phyloP scores from a whole-genome alignment of 2,888 invertebrate species.

The Conistra vaccinii region DNA sequence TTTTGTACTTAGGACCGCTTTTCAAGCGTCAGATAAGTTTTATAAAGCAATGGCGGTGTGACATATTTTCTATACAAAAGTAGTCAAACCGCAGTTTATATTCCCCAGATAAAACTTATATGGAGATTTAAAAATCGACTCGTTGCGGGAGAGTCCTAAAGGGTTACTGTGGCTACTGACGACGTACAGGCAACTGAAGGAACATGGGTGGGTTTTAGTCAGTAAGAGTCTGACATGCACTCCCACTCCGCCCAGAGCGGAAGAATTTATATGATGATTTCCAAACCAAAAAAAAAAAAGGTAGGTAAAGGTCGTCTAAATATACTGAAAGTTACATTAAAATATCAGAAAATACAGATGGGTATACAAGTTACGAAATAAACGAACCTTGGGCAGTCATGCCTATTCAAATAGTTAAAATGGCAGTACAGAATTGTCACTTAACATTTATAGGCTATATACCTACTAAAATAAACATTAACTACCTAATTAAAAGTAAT shows the following conservation, averaged over 20 bases:
- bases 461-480: constrained; percentile 11
- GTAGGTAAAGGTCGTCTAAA: background rate
- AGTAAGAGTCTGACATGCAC: too few relatives aligned
- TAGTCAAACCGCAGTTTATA: background rate
- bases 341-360: background rate
- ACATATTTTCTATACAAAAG: background rate
- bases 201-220: too few relatives aligned
- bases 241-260: too few relatives aligned
- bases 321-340: too few relatives aligned
- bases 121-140: background rate
- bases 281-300: too few relatives aligned
- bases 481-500: constrained; percentile 21
- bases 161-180: too few relatives aligned
- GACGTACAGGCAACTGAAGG: too few relatives aligned
- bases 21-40: background rate
- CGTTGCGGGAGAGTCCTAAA: too few relatives aligned
- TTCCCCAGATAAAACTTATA: background rate
- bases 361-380: background rate
- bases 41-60: background rate
- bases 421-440: constrained; percentile 5
- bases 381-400: background rate
- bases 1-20: background rate
- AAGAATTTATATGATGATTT: too few relatives aligned
- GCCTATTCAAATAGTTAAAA: background rate
- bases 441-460: constrained; percentile 29